Evolutionary conservation across 2,797 vertebrate genomes (phyloP), one percentile per base, ranked within the genome.

Genomic region (Acipenser transmontanus): DNA sequence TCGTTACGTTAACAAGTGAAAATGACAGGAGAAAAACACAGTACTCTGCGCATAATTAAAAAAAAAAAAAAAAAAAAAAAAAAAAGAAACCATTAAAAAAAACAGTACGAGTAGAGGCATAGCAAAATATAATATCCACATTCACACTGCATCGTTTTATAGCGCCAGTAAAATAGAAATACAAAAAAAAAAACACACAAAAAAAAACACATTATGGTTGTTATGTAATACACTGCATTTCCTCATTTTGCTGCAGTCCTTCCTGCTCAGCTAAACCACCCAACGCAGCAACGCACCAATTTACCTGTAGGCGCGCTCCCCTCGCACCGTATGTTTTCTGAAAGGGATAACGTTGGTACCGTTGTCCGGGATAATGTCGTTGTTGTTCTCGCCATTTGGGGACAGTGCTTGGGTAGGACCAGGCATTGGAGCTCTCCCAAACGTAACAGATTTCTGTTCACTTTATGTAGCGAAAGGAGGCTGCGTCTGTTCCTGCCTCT

Each of bases 301-400:
- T 89, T 97, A 98, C 96, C 96, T 98, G 95, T 97, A 98, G 88
- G 95, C 95, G 78, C 96, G 94, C 89, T 98, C 95, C 82, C 95
- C 95, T 56, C 96, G 93, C 87, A 98, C 96, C 67, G 96, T 97
- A 85, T 98, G 97, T 89, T 98, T 98, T 91, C 95, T 93, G 91
- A 97, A 98, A 76, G 96, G 96, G 84, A 97, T 98, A 93, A 97
- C 95, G 88, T 92, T 90, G 88, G 94, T 92, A 85, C 95, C 96
- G 93, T 97, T 98, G 88, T 98, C 95, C 90, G 87, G 93, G 80
- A 94, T 92, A 93, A 98, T 95, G 93, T 97, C 95, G 94, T 98
- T 98, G 89, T 98, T 98, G 89, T 98, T 98, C 88, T 98, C 96
- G 93, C 95, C 96, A 95, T 98, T 98, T 87, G 96, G 96, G 93